Evolutionary conservation across 2,888 invertebrate species (phyloP).

Genomic region (Torymus auratus): DNA sequence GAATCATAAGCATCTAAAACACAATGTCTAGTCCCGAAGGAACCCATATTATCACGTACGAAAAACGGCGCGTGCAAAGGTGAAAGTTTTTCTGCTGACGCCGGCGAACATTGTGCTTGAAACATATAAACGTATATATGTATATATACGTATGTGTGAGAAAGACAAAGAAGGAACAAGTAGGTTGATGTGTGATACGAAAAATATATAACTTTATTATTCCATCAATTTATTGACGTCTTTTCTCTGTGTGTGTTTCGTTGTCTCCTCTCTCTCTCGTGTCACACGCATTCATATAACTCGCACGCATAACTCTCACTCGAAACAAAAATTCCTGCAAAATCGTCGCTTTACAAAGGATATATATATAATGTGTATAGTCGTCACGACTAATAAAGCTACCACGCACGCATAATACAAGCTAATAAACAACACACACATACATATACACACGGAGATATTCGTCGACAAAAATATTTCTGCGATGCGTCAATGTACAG

Average conservation of each 20-base stretch:
- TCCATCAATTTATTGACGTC: conserved; percentile 24
- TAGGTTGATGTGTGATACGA: conserved; percentile 42
- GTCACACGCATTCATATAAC: too few relatives aligned
- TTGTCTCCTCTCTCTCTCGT: conserved; percentile 7
- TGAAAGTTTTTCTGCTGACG: conserved; percentile 53
- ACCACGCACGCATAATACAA: conserved; percentile 46
- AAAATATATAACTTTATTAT: conserved; percentile 47
- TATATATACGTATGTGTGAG: too few relatives aligned
- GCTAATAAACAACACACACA: conserved; percentile 35
- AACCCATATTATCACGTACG: not conserved
- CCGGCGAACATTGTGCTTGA: conserved; percentile 51
- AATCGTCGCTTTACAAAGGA: conserved; percentile 27
- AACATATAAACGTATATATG: conserved; percentile 26
- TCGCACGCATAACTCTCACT: too few relatives aligned
- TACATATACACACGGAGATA: conserved; percentile 37
- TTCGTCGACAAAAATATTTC: conserved; percentile 49
- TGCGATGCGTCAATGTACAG: conserved; percentile 50
- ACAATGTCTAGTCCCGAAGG: too few relatives aligned
- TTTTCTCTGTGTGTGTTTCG: conserved; percentile 29
- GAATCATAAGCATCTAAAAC: too few relatives aligned
- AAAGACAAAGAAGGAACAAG: conserved; percentile 43
- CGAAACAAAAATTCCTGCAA: too few relatives aligned
- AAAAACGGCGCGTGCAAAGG: conserved; percentile 8
- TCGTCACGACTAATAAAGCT: too few relatives aligned
- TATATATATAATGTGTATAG: too few relatives aligned